These are phyloP conservation scores for pig (Sus scrofa) DNA, from an alignment of 2,113 vertebrate genomes.

Conservation along the genomic window DNA sequence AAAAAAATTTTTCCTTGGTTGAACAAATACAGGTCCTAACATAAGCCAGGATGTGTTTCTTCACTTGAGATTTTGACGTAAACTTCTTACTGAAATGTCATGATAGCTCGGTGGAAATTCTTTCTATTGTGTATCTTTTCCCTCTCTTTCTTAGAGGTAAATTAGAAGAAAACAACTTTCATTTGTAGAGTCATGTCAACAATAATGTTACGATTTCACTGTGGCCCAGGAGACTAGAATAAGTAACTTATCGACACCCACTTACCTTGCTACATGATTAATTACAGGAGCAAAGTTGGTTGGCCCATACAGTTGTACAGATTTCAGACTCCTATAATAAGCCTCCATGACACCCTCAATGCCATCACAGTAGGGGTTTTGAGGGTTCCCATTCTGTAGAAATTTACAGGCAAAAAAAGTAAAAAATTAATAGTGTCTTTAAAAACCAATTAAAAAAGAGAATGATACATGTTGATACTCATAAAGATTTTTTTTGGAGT, in stretches of 20 bases:
- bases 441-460: not conserved
- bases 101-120: not conserved
- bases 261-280: constrained; percentile 98
- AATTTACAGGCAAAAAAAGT: not conserved
- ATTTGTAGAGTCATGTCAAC: not conserved
- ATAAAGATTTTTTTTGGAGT: not conserved
- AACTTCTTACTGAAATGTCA: not conserved
- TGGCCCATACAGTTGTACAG: constrained; percentile 96
- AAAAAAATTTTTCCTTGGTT: not conserved
- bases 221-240: not conserved
- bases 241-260: not conserved
- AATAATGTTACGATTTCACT: not conserved
- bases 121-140: not conserved
- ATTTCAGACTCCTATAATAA: constrained; percentile 97
- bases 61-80: not conserved
- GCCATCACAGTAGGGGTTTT: constrained; percentile 97
- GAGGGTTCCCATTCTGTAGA: constrained; percentile 96
- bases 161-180: not conserved
- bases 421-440: constrained; percentile 21
- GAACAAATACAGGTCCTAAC: not conserved
- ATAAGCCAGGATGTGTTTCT: not conserved
- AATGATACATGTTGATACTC: not conserved
- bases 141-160: not conserved
- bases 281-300: constrained; percentile 99
- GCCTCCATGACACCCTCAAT: constrained; percentile 98